Base-by-base conservation (phyloP, 2,888 invertebrate species). In the Hirtodrosophila confusa region DNA sequence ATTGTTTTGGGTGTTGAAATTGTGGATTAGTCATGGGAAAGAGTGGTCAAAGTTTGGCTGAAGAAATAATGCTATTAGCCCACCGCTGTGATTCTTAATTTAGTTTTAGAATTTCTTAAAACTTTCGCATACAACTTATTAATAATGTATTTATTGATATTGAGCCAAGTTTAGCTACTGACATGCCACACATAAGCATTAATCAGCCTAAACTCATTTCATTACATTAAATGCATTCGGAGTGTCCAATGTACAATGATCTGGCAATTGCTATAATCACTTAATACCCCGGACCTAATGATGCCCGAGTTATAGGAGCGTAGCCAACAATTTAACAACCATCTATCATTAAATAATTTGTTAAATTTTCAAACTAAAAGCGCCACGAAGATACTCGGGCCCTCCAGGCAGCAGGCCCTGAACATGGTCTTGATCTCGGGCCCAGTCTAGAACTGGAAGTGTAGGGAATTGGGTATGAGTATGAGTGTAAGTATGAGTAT, bases 331-430 rank as follows among this genome's bases (percentile, higher is more conserved):
- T 82, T 86, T 79, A 82, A 79, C 72, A 82, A 56, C 86, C 79
- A 84, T 84, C 86, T 87, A 84, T 84, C 84, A 84, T 84, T 84
- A 87, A 86, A 87, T 84, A 84, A 84, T 84, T 84, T 84, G 88
- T 85, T 87, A 68, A 84, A 82, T 87, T 86, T 69, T 65, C 60
- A 72, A 77, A 68, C 83, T 68, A 78, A 84, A 66, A 85, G 86
- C 88, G 88, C 79, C 83, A 82, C 53, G 53, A 54, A 69, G 62
- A 66, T 43, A 63, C 17, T 17, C 50, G 61, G 12, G 53, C 55
- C 69, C 68, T 45, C 27, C 36, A 37, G 60, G 48, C 41, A 48
- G 50, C 39, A 5, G 17, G 17, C 17, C 17, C 17, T 23, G 63
- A 55, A 54, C 62, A 43, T 23, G 47, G 9, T 41, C 50, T 44